These are phyloP conservation scores for Paralichthys olivaceus DNA, from an alignment of 2,113 vertebrate genomes.

Conservation along the genomic window DNA sequence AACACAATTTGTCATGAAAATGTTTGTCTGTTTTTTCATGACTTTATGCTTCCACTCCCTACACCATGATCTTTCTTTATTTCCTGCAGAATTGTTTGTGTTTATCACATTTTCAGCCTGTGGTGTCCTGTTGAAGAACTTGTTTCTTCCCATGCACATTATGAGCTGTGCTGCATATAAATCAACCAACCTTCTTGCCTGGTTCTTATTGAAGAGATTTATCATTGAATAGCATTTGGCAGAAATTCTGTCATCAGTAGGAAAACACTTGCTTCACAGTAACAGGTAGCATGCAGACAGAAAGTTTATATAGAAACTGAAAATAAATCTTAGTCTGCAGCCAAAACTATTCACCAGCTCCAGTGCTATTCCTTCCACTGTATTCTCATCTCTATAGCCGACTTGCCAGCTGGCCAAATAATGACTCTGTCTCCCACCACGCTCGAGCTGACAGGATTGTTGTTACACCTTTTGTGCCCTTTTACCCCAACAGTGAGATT, in stretches of 20 bases:
- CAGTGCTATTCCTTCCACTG: background rate
- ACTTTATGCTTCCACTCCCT: no score
- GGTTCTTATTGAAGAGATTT: background rate
- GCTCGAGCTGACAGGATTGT: background rate
- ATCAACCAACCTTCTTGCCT: background rate
- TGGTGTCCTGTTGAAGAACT: background rate
- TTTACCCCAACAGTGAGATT: constrained; percentile 12
- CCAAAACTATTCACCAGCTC: background rate
- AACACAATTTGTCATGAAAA: no score
- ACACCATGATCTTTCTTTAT: background rate
- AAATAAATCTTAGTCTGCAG: background rate
- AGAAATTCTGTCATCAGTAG: background rate
- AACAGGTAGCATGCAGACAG: background rate
- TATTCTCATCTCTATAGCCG: constrained; percentile 2
- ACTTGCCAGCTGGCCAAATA: background rate
- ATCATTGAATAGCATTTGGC: background rate
- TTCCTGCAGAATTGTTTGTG: background rate
- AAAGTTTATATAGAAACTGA: constrained; percentile 32
- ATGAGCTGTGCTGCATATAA: background rate
- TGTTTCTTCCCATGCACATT: background rate
- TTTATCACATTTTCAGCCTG: background rate
- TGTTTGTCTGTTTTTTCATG: no score
- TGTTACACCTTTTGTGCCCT: constrained; percentile 7
- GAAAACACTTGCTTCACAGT: background rate
- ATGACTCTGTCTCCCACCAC: background rate